These are phyloP conservation scores for Diorhabda elongata DNA, from an alignment of 1,140 invertebrate species.

Conservation along the genomic window DNA sequence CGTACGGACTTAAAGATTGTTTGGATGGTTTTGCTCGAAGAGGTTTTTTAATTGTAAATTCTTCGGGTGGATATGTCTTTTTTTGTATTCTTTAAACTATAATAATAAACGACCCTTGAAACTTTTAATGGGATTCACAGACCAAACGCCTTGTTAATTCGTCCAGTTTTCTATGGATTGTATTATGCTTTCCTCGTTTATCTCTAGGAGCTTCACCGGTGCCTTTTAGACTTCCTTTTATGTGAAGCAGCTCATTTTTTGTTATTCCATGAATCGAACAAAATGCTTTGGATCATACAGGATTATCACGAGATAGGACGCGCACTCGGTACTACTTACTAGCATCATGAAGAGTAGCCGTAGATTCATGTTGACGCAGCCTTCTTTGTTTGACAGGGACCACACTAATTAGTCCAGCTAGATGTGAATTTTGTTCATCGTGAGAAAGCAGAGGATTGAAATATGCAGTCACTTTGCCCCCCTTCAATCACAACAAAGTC, in stretches of 20 bases:
- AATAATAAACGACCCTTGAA: slow-evolving; percentile 14
- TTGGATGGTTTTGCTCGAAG: neutral
- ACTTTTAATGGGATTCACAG: slow-evolving; percentile 6
- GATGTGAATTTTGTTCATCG: neutral
- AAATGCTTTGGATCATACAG: slow-evolving; percentile 3
- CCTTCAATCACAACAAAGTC: too few relatives aligned
- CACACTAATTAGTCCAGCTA: neutral
- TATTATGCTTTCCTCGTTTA: neutral
- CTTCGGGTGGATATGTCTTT: neutral
- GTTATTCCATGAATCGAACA: slow-evolving; percentile 5
- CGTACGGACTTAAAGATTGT: slow-evolving; percentile 2
- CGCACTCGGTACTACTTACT: neutral
- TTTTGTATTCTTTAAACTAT: too few relatives aligned
- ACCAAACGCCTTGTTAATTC: neutral
- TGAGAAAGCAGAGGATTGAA: neutral
- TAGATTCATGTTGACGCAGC: neutral
- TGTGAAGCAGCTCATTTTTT: neutral
- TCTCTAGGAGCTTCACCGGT: neutral
- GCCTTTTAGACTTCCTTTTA: neutral
- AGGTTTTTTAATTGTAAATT: slow-evolving; percentile 23
- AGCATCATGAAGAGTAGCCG: neutral
- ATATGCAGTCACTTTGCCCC: too few relatives aligned
- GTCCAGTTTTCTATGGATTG: neutral
- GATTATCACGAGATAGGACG: neutral
- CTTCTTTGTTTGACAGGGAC: neutral